Conservation (phyloP, 2,888 invertebrate genomes). For the Apodemia hepburni region DNA sequence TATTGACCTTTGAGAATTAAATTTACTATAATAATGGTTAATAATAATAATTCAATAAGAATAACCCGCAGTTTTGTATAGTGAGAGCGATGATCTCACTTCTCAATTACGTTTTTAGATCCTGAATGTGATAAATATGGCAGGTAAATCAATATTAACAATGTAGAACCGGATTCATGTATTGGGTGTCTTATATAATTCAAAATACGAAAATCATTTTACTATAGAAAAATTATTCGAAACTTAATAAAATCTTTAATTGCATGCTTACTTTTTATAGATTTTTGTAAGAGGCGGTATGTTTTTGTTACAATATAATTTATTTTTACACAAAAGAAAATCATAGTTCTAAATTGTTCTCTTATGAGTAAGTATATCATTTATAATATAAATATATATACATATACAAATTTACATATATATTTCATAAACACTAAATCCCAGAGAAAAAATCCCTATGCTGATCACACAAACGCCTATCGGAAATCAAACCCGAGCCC, state of each 20-base stretch:
- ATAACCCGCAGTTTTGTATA: not conserved
- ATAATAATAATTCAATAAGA: not conserved
- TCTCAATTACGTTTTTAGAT: constrained; percentile 6
- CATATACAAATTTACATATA: no score
- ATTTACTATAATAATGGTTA: not conserved
- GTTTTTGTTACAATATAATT: no score
- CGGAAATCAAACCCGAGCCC: no score
- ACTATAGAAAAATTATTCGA: not conserved
- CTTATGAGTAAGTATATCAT: no score
- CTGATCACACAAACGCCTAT: no score
- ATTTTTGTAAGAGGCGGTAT: no score
- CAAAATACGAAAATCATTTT: not conserved
- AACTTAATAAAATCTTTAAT: not conserved
- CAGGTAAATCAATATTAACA: not conserved
- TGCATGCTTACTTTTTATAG: not conserved
- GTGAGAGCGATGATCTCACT: constrained; percentile 4
- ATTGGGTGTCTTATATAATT: not conserved
- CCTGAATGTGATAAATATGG: not conserved
- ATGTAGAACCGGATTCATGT: not conserved
- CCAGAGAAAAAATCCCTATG: no score
- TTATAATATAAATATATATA: no score
- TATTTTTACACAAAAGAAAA: no score
- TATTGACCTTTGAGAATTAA: no score
- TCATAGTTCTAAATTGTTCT: no score
- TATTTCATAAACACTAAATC: no score